Evolutionary conservation across 2,888 invertebrate genomes (phyloP).

Genomic region (Clepsis dumicolana): DNA sequence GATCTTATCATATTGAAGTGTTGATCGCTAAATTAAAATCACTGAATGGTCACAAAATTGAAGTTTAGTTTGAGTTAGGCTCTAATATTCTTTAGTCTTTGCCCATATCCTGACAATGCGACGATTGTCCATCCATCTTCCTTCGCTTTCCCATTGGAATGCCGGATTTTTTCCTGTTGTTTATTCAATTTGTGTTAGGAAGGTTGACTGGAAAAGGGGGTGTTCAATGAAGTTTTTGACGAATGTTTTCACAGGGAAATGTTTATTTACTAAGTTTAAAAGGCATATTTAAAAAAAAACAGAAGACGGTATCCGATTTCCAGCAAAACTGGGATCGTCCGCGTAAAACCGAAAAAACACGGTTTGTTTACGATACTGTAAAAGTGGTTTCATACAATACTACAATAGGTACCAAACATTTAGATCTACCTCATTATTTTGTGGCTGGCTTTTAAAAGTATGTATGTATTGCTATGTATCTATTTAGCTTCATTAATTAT

Average conservation of each 20-base stretch:
- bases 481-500: no score
- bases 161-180: slow-evolving; percentile 37
- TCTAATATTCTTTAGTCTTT: neutral
- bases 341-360: no score
- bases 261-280: neutral
- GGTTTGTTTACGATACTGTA: no score
- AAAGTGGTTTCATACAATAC: no score
- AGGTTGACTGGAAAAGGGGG: neutral
- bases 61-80: slow-evolving; percentile 13
- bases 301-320: no score
- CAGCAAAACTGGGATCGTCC: no score
- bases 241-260: neutral
- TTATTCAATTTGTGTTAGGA: slow-evolving; percentile 33
- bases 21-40: no score
- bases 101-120: slow-evolving; percentile 60
- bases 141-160: slow-evolving; percentile 52
- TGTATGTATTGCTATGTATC: no score
- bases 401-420: no score
- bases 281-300: neutral
- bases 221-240: slow-evolving; percentile 7
- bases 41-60: neutral
- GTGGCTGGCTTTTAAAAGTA: no score
- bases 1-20: no score
- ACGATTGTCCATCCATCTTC: slow-evolving; percentile 73
- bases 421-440: no score